phyloP scores from a whole-genome alignment of 1,140 invertebrate species.

The Heliconius melpomene region DNA sequence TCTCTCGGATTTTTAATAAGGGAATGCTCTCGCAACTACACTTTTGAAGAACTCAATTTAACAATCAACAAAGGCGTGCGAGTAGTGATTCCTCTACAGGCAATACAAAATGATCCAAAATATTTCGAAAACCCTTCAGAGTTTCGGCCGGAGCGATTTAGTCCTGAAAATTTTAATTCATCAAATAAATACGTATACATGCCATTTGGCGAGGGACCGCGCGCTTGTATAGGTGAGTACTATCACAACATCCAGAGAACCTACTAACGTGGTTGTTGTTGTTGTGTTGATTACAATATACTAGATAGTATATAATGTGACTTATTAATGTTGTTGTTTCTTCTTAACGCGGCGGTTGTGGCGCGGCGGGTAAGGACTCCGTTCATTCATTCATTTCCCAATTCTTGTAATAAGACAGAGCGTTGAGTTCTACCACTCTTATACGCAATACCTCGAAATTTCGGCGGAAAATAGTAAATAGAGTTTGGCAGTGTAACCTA shows the following conservation, averaged over 20 bases:
- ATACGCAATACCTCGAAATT: too few relatives aligned
- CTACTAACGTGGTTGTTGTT: too few relatives aligned
- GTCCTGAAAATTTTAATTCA: constrained; percentile 54
- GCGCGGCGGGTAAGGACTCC: too few relatives aligned
- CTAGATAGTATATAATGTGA: too few relatives aligned
- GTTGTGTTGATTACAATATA: too few relatives aligned
- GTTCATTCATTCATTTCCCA: too few relatives aligned
- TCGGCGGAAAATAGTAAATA: too few relatives aligned
- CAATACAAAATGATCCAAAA: constrained; percentile 80
- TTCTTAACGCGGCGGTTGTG: too few relatives aligned
- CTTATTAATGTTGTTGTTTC: too few relatives aligned
- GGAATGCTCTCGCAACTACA: background rate
- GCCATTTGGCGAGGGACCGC: constrained; percentile 61
- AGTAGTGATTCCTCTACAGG: background rate
- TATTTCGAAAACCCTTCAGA: constrained; percentile 80
- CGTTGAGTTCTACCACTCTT: too few relatives aligned
- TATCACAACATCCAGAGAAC: background rate
- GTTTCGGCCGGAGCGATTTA: constrained; percentile 83
- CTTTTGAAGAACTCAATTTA: background rate
- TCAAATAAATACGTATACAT: constrained; percentile 68
- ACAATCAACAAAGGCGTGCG: background rate
- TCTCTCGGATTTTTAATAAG: background rate
- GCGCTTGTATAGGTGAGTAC: constrained; percentile 56
- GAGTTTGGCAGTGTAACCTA: too few relatives aligned
- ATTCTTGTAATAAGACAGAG: too few relatives aligned